A percentile compares a stretch with the other conserved stretches of the same genome.
Evolutionary conservation across 1,140 invertebrate species (phyloP).

Genomic region (Acromyrmex charruanus): DNA sequence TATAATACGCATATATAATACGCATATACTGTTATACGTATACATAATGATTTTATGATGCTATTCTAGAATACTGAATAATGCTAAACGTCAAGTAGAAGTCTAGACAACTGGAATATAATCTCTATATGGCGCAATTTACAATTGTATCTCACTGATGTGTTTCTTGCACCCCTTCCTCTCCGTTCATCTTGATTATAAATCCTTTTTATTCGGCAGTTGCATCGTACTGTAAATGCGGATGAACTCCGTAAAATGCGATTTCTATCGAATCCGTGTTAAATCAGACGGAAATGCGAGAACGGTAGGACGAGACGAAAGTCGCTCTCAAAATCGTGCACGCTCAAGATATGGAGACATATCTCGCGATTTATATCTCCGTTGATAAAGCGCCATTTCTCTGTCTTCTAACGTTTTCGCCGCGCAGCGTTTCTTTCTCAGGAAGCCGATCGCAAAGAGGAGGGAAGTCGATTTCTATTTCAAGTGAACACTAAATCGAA

Average conservation of each 20-base stretch:
- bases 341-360: slow-evolving; percentile 33
- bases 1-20: not conserved
- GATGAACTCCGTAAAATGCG: slow-evolving; percentile 65
- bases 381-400: slow-evolving; percentile 65
- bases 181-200: slow-evolving; percentile 41
- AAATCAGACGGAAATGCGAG: slow-evolving; percentile 66
- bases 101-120: not conserved
- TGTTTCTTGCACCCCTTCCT: not conserved
- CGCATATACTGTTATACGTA: too few relatives aligned
- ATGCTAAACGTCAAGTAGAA: not conserved
- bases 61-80: not conserved
- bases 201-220: slow-evolving; percentile 58
- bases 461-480: slow-evolving; percentile 67
- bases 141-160: not conserved
- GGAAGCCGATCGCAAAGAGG: slow-evolving; percentile 8
- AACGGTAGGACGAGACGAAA: slow-evolving; percentile 10
- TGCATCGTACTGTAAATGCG: slow-evolving; percentile 52
- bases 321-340: slow-evolving; percentile 57
- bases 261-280: slow-evolving; percentile 66
- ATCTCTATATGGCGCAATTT: not conserved
- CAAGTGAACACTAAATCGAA: slow-evolving; percentile 56
- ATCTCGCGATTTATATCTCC: slow-evolving; percentile 63
- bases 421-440: not conserved
- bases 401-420: slow-evolving; percentile 58
- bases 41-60: not conserved